Evolutionary conservation across 2,797 vertebrate genomes (phyloP), one percentile per base, ranked within the genome.

Genomic region (Anomalospiza imberbis): DNA sequence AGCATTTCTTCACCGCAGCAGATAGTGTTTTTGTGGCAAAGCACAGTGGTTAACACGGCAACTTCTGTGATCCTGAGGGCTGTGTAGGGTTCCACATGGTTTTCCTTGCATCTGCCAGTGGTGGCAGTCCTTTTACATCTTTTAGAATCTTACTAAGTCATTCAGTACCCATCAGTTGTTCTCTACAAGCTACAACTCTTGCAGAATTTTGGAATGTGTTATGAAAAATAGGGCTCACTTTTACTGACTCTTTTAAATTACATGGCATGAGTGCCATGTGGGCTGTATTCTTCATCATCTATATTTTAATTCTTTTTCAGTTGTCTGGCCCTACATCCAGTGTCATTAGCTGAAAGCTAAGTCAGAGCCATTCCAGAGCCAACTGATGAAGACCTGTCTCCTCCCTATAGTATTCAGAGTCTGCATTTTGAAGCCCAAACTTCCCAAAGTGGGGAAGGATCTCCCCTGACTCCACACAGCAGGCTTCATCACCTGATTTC

Each of bases 1-100:
- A 81, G 4, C 1, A 3, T 81, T 90, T 84, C 24, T 61, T 79
- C 61, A 47, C n/a, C 34, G 44, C 13, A 65, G 82, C 53, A 81
- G 60, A 12, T 17, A 19, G 34, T 10, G 19, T 8, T 78, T 77
- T 61, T 90, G 40, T 86, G 48, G 34, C 42, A 72, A 48, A 82
- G 36, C 24, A 48, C 0, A 0, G 42, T n/a, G 47, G 26, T 53
- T 79, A 81, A 66, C 19, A 40, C 0, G 0, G 25, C 31, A 82
- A 4, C 32, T 76, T 89, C 82, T 79, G 71, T 48, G 57, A 61
- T 82, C 14, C 25, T 22, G 32, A 32, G 40, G 26, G 29, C 31
- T 60, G 40, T 12, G 8, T 20, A 32, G 53, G 22, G 5, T 28
- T 60, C 53, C 2, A 2, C 7, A 26, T 6, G 19, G 34, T 47